Conservation (phyloP, 35 echinoderm and acorn worm genomes). For the Acanthaster planci region DNA sequence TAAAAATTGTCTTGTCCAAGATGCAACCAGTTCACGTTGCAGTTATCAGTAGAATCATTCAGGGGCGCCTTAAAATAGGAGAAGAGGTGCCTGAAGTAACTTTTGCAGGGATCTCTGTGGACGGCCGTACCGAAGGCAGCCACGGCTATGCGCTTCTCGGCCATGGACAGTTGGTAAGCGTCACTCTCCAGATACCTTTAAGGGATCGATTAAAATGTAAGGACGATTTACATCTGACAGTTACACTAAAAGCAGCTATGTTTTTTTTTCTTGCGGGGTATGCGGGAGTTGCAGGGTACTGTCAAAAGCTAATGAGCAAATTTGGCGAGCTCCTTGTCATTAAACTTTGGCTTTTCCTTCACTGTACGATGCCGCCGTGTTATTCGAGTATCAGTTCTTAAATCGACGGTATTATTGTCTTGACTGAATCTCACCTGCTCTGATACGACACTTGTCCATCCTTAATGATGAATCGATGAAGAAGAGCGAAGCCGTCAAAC, state of each 20-base stretch:
- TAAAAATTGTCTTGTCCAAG: slow-evolving; percentile 68
- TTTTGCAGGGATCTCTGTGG: slow-evolving; percentile 8
- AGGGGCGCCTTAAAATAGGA: not conserved
- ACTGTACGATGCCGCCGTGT: too few relatives aligned
- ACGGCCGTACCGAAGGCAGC: not conserved
- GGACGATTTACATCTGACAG: too few relatives aligned
- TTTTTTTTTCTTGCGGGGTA: too few relatives aligned
- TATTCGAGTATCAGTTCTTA: too few relatives aligned
- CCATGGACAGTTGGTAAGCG: not conserved
- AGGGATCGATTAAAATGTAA: too few relatives aligned
- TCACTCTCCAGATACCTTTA: slow-evolving; percentile 2
- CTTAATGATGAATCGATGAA: slow-evolving; percentile 66
- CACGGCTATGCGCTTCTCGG: not conserved
- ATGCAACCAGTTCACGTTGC: slow-evolving; percentile 75
- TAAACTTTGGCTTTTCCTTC: too few relatives aligned
- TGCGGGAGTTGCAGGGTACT: too few relatives aligned
- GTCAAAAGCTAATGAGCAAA: too few relatives aligned
- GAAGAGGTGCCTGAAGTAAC: slow-evolving; percentile 1
- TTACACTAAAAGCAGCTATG: too few relatives aligned
- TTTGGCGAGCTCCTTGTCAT: too few relatives aligned
- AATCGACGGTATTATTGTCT: too few relatives aligned
- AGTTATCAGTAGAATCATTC: slow-evolving; percentile 55
- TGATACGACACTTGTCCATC: slow-evolving; percentile 30
- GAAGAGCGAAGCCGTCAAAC: slow-evolving; percentile 73
- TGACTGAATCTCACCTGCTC: not conserved